Evolutionary conservation across 2,888 invertebrate genomes (phyloP).

Genomic region (Cantharis nigra): DNA sequence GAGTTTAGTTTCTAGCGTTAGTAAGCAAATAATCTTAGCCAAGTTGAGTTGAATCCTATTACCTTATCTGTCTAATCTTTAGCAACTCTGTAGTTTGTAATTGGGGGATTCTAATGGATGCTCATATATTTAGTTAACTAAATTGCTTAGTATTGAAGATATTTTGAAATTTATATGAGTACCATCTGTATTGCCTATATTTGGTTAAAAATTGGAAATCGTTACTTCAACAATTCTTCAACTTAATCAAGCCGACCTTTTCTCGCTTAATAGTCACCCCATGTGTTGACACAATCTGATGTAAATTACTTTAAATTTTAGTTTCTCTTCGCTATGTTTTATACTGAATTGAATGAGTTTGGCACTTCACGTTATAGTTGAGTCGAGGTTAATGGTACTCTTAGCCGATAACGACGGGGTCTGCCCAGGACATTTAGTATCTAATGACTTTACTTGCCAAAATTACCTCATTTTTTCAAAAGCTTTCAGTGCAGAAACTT

Average conservation of each 20-base stretch:
- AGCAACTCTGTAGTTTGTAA: slow-evolving; percentile 18
- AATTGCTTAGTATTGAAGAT: slow-evolving; percentile 3
- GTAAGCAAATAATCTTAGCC: slow-evolving; percentile 26
- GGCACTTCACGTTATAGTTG: slow-evolving; percentile 25
- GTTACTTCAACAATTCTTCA: background rate
- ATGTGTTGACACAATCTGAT: background rate
- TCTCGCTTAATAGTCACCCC: background rate
- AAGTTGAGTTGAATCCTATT: slow-evolving; percentile 19
- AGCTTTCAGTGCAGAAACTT: slow-evolving; percentile 9
- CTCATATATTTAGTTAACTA: slow-evolving; percentile 15
- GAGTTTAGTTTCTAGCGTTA: slow-evolving; percentile 21
- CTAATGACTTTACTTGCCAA: slow-evolving; percentile 45
- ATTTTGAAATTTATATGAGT: background rate
- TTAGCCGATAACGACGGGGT: slow-evolving; percentile 44
- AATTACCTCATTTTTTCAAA: slow-evolving; percentile 40
- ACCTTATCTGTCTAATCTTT: slow-evolving; percentile 27
- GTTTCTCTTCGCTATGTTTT: slow-evolving; percentile 15
- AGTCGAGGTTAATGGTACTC: slow-evolving; percentile 41
- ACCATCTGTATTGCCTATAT: background rate
- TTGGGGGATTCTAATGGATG: slow-evolving; percentile 20
- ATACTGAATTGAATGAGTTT: slow-evolving; percentile 21
- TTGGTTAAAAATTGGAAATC: background rate
- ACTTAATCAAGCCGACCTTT: background rate
- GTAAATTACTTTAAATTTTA: background rate
- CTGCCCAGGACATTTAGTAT: slow-evolving; percentile 45